phyloP scores from a whole-genome alignment of 2,888 invertebrate genomes.

The Lissocephala sabroskyi region DNA sequence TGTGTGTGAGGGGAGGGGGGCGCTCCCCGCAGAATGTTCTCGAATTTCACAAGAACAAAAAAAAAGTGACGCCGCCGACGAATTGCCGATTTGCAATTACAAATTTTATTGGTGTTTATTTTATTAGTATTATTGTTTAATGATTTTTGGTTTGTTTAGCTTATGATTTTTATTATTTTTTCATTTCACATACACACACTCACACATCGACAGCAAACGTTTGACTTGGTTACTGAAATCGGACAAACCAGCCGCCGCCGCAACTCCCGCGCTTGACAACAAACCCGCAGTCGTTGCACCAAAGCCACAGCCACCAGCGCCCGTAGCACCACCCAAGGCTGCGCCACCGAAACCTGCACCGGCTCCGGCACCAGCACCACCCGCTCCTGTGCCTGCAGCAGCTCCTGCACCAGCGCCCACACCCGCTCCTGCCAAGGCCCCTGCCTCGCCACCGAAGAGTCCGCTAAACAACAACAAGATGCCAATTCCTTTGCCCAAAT shows the following conservation, averaged over 20 bases:
- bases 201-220: constrained; percentile 69
- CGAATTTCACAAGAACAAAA: too few species aligned
- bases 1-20: too few species aligned
- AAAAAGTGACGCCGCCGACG: too few species aligned
- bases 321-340: constrained; percentile 12
- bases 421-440: neutral
- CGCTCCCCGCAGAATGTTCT: too few species aligned
- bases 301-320: constrained; percentile 7
- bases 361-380: constrained; percentile 36
- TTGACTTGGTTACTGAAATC: constrained; percentile 70
- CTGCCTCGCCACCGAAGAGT: constrained; percentile 16
- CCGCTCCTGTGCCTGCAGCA: constrained; percentile 2
- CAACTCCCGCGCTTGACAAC: constrained; percentile 52
- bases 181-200: constrained; percentile 19
- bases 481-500: constrained; percentile 47
- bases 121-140: constrained; percentile 25
- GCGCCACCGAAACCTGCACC: too few species aligned
- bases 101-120: constrained; percentile 10
- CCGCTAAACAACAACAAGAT: constrained; percentile 41
- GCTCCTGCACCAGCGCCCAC: constrained; percentile 21
- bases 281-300: constrained; percentile 30
- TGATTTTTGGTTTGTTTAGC: constrained; percentile 23
- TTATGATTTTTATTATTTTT: constrained; percentile 30
- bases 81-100: too few species aligned
- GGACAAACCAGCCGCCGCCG: constrained; percentile 54